Percentiles rank a stretch among this genome's conserved stretches.
These are phyloP conservation scores for Lapara coniferarum DNA, from an alignment of 2,888 invertebrate genomes.

Conservation along the genomic window DNA sequence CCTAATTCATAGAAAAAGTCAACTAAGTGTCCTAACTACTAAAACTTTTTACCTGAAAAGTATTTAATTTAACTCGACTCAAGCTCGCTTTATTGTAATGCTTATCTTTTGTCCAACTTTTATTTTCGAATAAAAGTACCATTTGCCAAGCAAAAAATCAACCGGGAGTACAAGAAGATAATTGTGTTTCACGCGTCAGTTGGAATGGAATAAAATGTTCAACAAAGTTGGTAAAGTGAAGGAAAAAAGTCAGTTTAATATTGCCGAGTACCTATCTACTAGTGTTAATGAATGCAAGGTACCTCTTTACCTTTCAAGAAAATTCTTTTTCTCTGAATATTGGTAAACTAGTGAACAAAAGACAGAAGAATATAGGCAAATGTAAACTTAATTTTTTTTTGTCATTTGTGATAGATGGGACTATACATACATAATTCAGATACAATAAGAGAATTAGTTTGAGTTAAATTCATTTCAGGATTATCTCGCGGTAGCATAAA, in stretches of 20 bases:
- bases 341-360: not conserved
- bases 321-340: not conserved
- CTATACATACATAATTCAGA: too few species aligned
- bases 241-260: slow-evolving; percentile 30
- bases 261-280: slow-evolving; percentile 24
- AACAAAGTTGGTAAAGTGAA: slow-evolving; percentile 41
- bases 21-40: too few species aligned
- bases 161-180: slow-evolving; percentile 45
- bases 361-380: not conserved
- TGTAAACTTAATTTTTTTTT: too few species aligned
- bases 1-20: too few species aligned
- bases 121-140: slow-evolving; percentile 2
- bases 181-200: slow-evolving; percentile 45
- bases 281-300: slow-evolving; percentile 22
- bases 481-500: too few species aligned
- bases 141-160: not conserved
- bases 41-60: too few species aligned
- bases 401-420: too few species aligned
- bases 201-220: slow-evolving; percentile 54
- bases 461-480: too few species aligned
- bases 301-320: not conserved
- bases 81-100: too few species aligned
- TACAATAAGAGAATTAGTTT: too few species aligned
- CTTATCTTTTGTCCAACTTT: not conserved
- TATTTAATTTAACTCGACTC: too few species aligned